Evolutionary conservation across 1,140 invertebrate genomes (phyloP).

Genomic region (Pseudomyrmex gracilis): DNA sequence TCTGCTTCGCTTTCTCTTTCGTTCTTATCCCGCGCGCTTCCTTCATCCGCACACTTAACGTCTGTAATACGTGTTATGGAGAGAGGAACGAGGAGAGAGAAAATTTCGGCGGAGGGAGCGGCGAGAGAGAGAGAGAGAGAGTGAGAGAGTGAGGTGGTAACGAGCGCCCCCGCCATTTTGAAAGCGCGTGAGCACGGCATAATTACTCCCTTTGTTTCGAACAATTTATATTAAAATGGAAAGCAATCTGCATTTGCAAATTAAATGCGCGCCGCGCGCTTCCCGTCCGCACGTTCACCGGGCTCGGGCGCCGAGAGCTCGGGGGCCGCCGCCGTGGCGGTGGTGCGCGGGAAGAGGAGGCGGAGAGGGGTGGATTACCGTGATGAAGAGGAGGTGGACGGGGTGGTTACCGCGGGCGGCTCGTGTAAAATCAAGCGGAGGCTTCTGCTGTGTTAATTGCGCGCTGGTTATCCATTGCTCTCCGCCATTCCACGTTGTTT

Average conservation of each 20-base stretch:
- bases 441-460: constrained; percentile 80
- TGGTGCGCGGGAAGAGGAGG: constrained; percentile 7
- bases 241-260: constrained; percentile 84
- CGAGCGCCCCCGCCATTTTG: constrained; percentile 58
- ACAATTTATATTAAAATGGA: constrained; percentile 85
- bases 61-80: constrained; percentile 51
- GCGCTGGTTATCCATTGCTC: constrained; percentile 77
- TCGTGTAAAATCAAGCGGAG: constrained; percentile 80
- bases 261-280: constrained; percentile 77
- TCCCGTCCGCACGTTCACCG: constrained; percentile 46
- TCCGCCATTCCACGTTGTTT: constrained; percentile 57
- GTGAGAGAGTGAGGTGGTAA: constrained; percentile 54
- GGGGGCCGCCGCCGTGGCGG: constrained; percentile 8
- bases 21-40: not conserved
- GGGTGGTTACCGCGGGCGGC: constrained; percentile 72
- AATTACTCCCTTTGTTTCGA: constrained; percentile 83
- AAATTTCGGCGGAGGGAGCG: constrained; percentile 24
- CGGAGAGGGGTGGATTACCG: constrained; percentile 71
- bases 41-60: not conserved
- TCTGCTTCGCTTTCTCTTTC: constrained; percentile 13
- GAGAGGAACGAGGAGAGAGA: constrained; percentile 22
- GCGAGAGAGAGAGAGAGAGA: constrained; percentile 41
- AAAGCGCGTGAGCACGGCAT: constrained; percentile 70
- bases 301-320: constrained; percentile 18
- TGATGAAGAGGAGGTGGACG: constrained; percentile 67